Base-by-base conservation (phyloP, 2,113 vertebrate species). In the Apus apus region DNA sequence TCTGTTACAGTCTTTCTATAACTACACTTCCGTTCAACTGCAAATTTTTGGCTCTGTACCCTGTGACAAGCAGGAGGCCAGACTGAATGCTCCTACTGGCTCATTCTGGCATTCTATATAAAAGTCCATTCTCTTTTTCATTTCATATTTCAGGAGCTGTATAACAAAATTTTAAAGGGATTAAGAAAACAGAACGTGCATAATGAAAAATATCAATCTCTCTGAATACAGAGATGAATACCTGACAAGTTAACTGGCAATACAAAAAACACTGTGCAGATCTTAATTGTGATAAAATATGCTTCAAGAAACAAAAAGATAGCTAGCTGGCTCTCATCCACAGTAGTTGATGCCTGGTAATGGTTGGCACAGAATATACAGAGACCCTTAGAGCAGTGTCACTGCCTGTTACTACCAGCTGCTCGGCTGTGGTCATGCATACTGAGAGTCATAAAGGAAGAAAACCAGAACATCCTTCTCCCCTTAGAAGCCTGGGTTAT, bases 341-440 rank as follows among this genome's bases (percentile, higher is more conserved):
- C 46, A 30, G 57, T 51, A 78, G 48, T 20, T 82, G 87, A 94
- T 67, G 94, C 71, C 91, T 94, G 89, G 87, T 65, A 81, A 81
- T 93, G 78, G 78, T 32, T 97, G 96, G 91, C 89, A 97, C 89
- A 36, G 91, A 94, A 85, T 90, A 91, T 92, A 96, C 14, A 89
- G 94, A 78, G 93, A 84, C 87, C 50, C 85, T 91, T 73, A 85
- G 75, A 93, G 86, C 48, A 76, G 76, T 79, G 95, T 95, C 95
- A 91, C 91, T 96, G 96, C 96, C 96, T 96, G 96, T 94, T 89
- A 97, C 95, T 93, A 95, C 72, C 95, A 96, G 93, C 95, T 95
- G 91, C 95, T 91, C 93, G 85, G 95, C 93, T 72, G 40, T 13
- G 8, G n/a, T 36, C 76, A 50, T 22, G 93, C 95, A 96, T 96